Percentiles rank a stretch among this genome's conserved stretches.
These are phyloP conservation scores for Octomys mimax DNA, from an alignment of 2,797 vertebrate genomes.

Conservation along the genomic window DNA sequence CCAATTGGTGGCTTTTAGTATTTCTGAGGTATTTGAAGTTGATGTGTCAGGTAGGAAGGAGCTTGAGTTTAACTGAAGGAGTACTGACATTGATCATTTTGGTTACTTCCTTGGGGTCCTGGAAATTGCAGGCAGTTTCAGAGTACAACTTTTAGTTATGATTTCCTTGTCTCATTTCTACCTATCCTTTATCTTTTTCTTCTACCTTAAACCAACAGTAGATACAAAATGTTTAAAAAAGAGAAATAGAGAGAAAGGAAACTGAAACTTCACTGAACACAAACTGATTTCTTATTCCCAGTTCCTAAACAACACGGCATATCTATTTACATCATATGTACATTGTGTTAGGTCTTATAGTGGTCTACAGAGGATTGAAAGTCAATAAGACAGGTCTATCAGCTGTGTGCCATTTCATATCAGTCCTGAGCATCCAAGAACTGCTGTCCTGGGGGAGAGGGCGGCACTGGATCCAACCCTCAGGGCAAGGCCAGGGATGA, in stretches of 20 bases:
- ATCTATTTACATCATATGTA: not conserved
- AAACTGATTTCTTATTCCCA: not conserved
- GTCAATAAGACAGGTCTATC: not conserved
- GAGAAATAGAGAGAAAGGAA: too few species aligned
- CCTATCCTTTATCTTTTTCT: not conserved
- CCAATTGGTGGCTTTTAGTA: not conserved
- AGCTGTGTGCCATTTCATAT: not conserved
- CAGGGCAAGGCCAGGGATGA: too few species aligned
- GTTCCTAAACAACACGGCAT: not conserved
- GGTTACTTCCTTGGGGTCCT: not conserved
- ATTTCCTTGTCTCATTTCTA: not conserved
- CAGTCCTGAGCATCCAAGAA: not conserved
- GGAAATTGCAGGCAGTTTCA: not conserved
- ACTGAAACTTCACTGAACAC: not conserved
- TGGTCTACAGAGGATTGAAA: not conserved
- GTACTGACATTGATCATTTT: not conserved
- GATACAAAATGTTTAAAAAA: not conserved
- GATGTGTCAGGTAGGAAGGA: not conserved
- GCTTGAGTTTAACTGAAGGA: not conserved
- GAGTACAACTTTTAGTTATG: not conserved
- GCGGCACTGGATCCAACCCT: accelerated
- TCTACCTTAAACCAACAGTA: not conserved
- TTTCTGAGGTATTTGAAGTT: not conserved
- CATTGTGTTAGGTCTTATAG: not conserved
- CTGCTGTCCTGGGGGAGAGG: too few species aligned